phyloP scores from a whole-genome alignment of 1,140 invertebrate genomes.

The Caenorhabditis remanei region DNA sequence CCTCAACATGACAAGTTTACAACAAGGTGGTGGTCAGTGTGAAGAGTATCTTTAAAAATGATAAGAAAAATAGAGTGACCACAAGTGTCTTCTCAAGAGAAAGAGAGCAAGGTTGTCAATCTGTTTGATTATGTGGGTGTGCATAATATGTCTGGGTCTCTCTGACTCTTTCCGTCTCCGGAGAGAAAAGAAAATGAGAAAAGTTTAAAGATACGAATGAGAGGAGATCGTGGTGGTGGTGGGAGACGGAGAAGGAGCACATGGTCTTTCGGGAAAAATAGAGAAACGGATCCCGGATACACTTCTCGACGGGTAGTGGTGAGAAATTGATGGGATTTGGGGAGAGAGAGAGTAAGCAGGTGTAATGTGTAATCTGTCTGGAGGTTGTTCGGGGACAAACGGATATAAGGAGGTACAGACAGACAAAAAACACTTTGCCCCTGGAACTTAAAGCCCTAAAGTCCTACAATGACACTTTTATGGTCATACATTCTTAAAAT shows the following conservation, averaged over 20 bases:
- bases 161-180: no score
- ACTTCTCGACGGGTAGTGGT: no score
- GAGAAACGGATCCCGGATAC: no score
- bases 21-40: neutral
- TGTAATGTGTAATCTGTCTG: neutral
- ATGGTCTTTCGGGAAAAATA: constrained; percentile 6
- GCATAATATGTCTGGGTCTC: neutral
- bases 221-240: neutral
- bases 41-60: neutral
- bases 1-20: neutral
- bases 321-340: neutral
- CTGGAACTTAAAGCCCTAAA: no score
- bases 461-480: no score
- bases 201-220: constrained; percentile 53
- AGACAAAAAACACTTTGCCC: no score
- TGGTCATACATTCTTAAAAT: no score
- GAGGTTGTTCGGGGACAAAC: no score
- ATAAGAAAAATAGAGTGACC: neutral
- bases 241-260: constrained; percentile 11
- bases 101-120: neutral
- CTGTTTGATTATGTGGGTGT: constrained; percentile 36
- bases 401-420: no score
- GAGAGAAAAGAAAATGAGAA: neutral
- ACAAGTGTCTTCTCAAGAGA: neutral
- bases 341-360: neutral